Evolutionary conservation across 2,113 vertebrate genomes (phyloP).

Genomic region (Coregonus clupeaformis): DNA sequence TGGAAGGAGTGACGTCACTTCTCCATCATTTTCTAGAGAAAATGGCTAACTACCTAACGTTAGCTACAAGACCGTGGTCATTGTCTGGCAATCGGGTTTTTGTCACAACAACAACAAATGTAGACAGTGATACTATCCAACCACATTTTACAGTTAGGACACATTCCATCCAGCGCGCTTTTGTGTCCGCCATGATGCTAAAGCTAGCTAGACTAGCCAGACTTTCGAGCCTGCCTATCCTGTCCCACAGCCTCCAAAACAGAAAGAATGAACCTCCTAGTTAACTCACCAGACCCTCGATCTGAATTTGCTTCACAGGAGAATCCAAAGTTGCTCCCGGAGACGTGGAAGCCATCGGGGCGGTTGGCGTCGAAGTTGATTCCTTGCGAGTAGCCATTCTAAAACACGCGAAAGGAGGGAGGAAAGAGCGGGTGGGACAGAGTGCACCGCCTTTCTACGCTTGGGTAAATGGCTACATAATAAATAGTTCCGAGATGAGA

Average conservation of each 20-base stretch:
- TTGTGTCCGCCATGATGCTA: slow-evolving; percentile 44
- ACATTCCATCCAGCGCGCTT: neutral
- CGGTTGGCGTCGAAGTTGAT: neutral
- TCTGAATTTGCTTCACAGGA: slow-evolving; percentile 72
- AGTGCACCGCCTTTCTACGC: neutral
- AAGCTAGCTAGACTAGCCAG: slow-evolving; percentile 16
- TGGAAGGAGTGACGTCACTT: too few relatives aligned
- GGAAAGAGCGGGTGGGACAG: slow-evolving; percentile 37
- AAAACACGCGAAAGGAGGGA: slow-evolving; percentile 51
- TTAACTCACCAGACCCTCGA: slow-evolving; percentile 71
- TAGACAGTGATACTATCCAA: neutral
- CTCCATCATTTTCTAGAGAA: too few relatives aligned
- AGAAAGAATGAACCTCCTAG: rapidly evolving
- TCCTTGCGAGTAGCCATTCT: slow-evolving; percentile 60
- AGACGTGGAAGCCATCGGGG: slow-evolving; percentile 30
- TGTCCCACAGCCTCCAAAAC: neutral
- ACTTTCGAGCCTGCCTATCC: neutral
- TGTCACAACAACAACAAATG: neutral
- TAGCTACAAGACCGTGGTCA: too few relatives aligned
- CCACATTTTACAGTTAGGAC: neutral
- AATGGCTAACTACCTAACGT: too few relatives aligned
- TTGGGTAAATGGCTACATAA: slow-evolving; percentile 37
- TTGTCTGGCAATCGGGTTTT: too few relatives aligned
- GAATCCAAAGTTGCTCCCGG: slow-evolving; percentile 61
- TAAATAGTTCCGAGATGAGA: too few relatives aligned